Conservation (phyloP, 2,888 invertebrate genomes). For the Muschampia plurimacula region DNA sequence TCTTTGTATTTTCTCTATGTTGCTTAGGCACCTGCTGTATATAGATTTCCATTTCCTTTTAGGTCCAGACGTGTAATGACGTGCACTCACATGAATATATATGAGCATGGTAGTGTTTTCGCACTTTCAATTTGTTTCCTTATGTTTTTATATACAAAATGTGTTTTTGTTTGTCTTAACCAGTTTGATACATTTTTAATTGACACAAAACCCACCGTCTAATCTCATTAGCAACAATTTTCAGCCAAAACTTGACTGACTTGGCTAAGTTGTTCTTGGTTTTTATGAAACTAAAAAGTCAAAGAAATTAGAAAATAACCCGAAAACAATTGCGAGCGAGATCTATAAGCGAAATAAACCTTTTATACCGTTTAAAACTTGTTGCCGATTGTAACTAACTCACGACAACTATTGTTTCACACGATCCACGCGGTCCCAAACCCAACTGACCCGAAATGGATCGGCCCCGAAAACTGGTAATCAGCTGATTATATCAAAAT, state of each 20-base stretch:
- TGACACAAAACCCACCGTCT: no score
- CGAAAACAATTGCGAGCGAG: background rate
- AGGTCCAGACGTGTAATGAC: background rate
- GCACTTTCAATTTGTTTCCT: background rate
- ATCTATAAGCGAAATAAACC: background rate
- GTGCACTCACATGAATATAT: background rate
- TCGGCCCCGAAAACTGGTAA: constrained; percentile 13
- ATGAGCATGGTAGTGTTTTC: background rate
- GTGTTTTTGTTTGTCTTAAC: no score
- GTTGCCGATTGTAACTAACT: background rate
- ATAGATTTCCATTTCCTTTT: constrained; percentile 29
- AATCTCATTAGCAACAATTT: no score
- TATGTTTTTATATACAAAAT: no score
- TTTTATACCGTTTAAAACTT: constrained; percentile 2
- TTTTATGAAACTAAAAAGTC: no score
- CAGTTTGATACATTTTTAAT: no score
- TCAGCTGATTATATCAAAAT: constrained; percentile 23
- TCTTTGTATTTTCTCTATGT: constrained; percentile 6
- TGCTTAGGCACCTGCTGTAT: constrained; percentile 5
- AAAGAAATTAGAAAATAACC: no score
- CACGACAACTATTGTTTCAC: constrained; percentile 24
- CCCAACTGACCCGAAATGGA: constrained; percentile 20
- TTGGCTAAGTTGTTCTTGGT: no score
- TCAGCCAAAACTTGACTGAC: no score
- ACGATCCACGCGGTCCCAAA: constrained; percentile 9